A percentile compares a stretch with the other conserved stretches of the same genome.
phyloP scores from a whole-genome alignment of 2,797 vertebrate genomes.

The Malacoraja senta region DNA sequence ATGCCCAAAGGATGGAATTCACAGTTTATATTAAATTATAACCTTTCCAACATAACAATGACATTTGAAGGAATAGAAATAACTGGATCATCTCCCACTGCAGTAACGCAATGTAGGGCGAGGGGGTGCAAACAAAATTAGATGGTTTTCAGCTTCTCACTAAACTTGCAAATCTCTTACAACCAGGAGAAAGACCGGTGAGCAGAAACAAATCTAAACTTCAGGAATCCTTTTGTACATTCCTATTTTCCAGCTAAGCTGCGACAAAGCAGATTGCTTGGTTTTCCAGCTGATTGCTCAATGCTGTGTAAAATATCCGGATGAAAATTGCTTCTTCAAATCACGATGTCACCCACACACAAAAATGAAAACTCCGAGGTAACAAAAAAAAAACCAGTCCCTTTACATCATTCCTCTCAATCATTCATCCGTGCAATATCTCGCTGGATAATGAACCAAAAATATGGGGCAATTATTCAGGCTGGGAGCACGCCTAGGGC shows the following conservation, averaged over 20 bases:
- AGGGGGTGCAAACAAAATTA: background rate
- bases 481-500: background rate
- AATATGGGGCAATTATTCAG: conserved; percentile 26
- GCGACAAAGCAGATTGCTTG: background rate
- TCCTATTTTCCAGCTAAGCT: background rate
- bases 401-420: background rate
- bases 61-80: background rate
- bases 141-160: background rate
- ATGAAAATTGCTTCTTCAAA: background rate
- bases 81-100: background rate
- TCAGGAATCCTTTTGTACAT: background rate
- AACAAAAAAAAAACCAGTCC: background rate
- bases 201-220: background rate
- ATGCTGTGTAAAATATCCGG: background rate
- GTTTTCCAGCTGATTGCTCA: background rate
- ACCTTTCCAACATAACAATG: background rate
- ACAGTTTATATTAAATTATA: background rate
- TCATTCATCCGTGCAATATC: background rate
- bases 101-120: background rate
- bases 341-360: background rate
- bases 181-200: background rate
- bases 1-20: background rate
- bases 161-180: background rate
- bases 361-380: background rate
- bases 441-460: conserved; percentile 10